phyloP scores from a whole-genome alignment of 1,140 invertebrate species.

The Brachionus rubens region DNA sequence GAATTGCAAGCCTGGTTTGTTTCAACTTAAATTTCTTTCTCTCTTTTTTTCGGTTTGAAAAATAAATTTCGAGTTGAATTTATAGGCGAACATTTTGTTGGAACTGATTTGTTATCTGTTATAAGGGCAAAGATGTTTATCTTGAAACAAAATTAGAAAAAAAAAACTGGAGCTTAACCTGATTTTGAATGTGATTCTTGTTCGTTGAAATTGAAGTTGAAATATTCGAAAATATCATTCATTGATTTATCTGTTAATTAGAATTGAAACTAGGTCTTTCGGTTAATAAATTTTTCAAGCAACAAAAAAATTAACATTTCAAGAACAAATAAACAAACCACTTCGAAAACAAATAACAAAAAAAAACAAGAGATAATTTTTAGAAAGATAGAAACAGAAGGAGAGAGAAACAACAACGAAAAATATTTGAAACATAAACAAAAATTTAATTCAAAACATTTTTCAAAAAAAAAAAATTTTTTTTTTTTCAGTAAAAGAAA shows the following conservation, averaged over 20 bases:
- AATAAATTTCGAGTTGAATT: slow-evolving; percentile 18
- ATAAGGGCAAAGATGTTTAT: slow-evolving; percentile 26
- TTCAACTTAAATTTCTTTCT: too few species aligned
- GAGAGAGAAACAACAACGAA: background rate
- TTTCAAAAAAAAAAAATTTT: background rate
- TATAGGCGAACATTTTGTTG: background rate
- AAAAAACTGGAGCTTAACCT: slow-evolving; percentile 27
- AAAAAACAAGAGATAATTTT: background rate
- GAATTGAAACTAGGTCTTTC: slow-evolving; percentile 25
- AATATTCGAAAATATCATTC: too few species aligned
- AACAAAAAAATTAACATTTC: slow-evolving; percentile 30
- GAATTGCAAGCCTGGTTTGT: too few species aligned
- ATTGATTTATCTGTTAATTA: too few species aligned
- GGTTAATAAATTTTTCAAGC: slow-evolving; percentile 40
- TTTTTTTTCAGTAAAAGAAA: background rate
- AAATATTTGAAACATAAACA: slow-evolving; percentile 34
- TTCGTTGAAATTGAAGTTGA: too few species aligned
- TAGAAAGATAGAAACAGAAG: background rate
- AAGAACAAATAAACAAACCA: slow-evolving; percentile 36
- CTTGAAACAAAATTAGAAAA: too few species aligned
- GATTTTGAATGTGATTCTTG: background rate
- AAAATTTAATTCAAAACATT: slow-evolving; percentile 39
- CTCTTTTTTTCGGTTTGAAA: too few species aligned
- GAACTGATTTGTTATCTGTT: background rate
- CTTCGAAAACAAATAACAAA: background rate